A percentile compares a stretch with the other conserved stretches of the same genome.
These are phyloP conservation scores for Myotis davidii DNA, from an alignment of 2,113 vertebrate genomes.

Conservation along the genomic window DNA sequence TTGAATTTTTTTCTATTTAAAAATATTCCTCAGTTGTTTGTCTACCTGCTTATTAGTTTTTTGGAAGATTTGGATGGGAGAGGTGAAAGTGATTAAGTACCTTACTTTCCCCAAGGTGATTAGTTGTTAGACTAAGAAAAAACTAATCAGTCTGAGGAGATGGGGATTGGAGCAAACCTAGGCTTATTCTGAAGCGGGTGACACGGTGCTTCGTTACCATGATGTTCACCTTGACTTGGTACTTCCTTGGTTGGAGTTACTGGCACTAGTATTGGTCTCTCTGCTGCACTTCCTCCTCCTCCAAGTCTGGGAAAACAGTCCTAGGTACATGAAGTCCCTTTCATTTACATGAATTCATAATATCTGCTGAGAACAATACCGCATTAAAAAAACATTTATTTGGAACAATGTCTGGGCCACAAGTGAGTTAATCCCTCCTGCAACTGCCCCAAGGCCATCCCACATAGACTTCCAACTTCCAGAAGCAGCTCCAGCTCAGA, in stretches of 20 bases:
- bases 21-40: neutral
- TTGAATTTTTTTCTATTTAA: neutral
- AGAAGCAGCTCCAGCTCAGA: neutral
- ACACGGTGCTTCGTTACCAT: neutral
- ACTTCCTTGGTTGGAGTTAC: neutral
- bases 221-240: neutral
- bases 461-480: neutral
- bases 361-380: neutral
- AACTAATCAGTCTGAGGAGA: neutral
- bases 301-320: neutral
- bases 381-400: neutral
- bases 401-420: neutral
- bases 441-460: neutral
- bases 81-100: neutral
- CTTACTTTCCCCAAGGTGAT: neutral
- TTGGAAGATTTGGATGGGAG: neutral
- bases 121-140: neutral
- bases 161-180: neutral
- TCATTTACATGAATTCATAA: constrained; percentile 6
- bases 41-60: neutral
- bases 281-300: neutral
- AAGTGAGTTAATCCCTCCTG: neutral
- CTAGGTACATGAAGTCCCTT: neutral
- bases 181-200: neutral
- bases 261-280: neutral